These are phyloP conservation scores for Vannuccia rotundouncinata DNA, from an alignment of 2,888 invertebrate species.

Conservation along the genomic window DNA sequence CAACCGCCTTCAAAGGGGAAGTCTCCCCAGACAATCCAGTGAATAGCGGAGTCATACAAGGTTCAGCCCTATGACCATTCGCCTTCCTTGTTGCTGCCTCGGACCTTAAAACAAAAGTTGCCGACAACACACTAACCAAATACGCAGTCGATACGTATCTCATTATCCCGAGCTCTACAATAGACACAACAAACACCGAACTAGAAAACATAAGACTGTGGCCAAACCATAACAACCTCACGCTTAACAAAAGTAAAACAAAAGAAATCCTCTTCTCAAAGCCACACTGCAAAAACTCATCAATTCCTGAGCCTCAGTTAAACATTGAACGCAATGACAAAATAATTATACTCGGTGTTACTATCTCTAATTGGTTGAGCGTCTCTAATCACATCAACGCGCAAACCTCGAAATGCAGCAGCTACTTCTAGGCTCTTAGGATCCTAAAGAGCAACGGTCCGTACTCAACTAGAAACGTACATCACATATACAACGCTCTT, in stretches of 20 bases:
- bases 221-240: background rate
- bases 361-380: background rate
- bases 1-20: background rate
- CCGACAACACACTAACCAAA: background rate
- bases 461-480: conserved; percentile 13
- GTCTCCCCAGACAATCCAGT: background rate
- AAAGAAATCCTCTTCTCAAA: conserved; percentile 30
- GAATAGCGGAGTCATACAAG: conserved; percentile 26
- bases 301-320: background rate
- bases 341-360: conserved; percentile 24
- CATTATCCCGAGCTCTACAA: background rate
- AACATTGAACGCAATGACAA: conserved; percentile 6
- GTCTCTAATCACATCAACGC: conserved; percentile 4
- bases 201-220: conserved; percentile 4
- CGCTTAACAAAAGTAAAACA: background rate
- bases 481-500: conserved; percentile 21
- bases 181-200: background rate
- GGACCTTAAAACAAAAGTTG: background rate
- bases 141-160: conserved; percentile 29
- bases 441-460: conserved; percentile 17
- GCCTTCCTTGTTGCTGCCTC: conserved; percentile 3
- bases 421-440: background rate
- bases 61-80: conserved; percentile 7
- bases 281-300: background rate
- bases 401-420: conserved; percentile 3